These are phyloP conservation scores for Mungos mungo DNA, from an alignment of 2,113 vertebrate genomes.

Conservation along the genomic window DNA sequence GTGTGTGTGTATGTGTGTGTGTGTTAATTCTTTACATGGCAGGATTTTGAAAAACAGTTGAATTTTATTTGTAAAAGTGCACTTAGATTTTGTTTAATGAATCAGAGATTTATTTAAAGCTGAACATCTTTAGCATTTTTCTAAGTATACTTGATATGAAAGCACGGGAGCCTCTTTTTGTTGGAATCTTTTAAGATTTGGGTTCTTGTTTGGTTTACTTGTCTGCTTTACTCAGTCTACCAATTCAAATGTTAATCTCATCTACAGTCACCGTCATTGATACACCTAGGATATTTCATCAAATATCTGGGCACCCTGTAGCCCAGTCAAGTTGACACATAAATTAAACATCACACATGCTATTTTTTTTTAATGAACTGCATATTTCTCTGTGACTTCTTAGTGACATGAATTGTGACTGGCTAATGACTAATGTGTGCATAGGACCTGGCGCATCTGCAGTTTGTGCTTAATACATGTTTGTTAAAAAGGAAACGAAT, in stretches of 20 bases:
- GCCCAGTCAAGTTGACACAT: background rate
- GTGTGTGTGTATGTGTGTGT: background rate
- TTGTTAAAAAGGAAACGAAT: constrained; percentile 38
- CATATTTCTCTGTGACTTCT: background rate
- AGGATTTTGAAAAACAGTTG: constrained; percentile 22
- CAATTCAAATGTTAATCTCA: background rate
- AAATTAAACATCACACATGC: background rate
- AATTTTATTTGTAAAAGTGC: background rate
- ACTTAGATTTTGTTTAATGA: constrained; percentile 41
- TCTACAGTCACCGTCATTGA: background rate
- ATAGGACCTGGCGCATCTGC: background rate
- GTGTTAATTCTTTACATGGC: background rate
- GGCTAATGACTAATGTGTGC: background rate
- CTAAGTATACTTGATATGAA: constrained; percentile 13
- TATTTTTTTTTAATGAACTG: constrained; percentile 16
- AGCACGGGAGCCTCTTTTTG: background rate
- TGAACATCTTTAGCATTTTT: constrained; percentile 1
- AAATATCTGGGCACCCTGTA: background rate
- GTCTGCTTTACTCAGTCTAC: background rate
- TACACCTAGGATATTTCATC: background rate
- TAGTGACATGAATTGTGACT: background rate
- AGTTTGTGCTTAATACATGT: background rate
- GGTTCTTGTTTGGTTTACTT: background rate
- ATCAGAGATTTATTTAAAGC: background rate
- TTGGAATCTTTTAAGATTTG: constrained; percentile 42